Percentiles rank a stretch among this genome's conserved stretches.
Evolutionary conservation across 2,888 invertebrate species (phyloP).

Genomic region (Falcaria lacertinaria): DNA sequence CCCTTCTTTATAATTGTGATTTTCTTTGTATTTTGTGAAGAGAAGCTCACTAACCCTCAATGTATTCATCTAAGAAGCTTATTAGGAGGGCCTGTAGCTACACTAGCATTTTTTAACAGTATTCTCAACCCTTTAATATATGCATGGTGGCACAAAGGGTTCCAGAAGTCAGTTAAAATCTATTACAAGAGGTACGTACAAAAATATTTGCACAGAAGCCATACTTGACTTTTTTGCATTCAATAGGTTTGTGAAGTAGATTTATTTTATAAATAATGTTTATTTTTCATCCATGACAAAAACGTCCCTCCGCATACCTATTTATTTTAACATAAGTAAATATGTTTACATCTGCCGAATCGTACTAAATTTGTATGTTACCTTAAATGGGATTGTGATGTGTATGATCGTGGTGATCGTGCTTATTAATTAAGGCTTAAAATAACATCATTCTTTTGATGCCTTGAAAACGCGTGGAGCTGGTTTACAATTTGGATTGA

Average conservation of each 20-base stretch:
- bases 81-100: conserved; percentile 79
- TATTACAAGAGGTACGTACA: conserved; percentile 23
- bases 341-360: conserved; percentile 11
- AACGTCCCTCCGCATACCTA: neutral
- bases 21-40: conserved; percentile 76
- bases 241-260: too few relatives aligned
- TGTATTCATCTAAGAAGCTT: conserved; percentile 72
- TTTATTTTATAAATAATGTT: neutral
- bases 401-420: too few relatives aligned
- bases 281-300: neutral
- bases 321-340: neutral
- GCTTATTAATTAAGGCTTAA: too few relatives aligned
- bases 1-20: conserved; percentile 81
- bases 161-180: conserved; percentile 69
- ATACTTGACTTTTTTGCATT: neutral
- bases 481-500: too few relatives aligned
- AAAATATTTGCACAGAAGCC: conserved; percentile 31
- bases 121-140: conserved; percentile 83
- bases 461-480: too few relatives aligned
- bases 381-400: neutral
- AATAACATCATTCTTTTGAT: too few relatives aligned
- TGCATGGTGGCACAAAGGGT: conserved; percentile 86
- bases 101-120: conserved; percentile 81
- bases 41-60: conserved; percentile 55
- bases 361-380: neutral